A percentile compares a stretch with the other conserved stretches of the same genome.
These are phyloP conservation scores for Trichomalopsis sarcophagae DNA, from an alignment of 1,140 invertebrate genomes.

Conservation along the genomic window DNA sequence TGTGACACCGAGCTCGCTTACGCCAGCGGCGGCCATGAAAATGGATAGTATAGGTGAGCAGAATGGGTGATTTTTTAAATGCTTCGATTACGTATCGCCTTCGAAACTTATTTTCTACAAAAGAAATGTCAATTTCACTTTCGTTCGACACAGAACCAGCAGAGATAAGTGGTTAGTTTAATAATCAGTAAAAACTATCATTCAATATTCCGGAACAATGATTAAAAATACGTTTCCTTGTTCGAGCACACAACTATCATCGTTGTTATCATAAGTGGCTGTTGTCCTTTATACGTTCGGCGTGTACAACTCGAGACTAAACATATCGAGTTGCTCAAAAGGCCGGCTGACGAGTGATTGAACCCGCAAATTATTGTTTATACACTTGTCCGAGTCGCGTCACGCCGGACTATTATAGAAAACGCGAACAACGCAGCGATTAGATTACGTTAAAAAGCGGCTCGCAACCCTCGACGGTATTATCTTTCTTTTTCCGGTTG, in stretches of 20 bases:
- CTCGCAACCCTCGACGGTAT: slow-evolving; percentile 3
- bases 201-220: background rate
- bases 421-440: slow-evolving; percentile 3
- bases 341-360: slow-evolving; percentile 61
- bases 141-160: background rate
- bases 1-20: too few species aligned
- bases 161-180: too few species aligned
- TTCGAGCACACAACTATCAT: too few species aligned
- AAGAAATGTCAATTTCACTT: background rate
- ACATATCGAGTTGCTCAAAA: slow-evolving; percentile 67
- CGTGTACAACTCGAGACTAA: slow-evolving; percentile 57
- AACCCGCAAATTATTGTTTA: background rate
- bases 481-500: slow-evolving; percentile 49
- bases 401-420: background rate
- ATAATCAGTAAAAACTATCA: too few species aligned
- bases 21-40: too few species aligned
- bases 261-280: too few species aligned
- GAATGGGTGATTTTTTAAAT: too few species aligned
- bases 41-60: too few species aligned
- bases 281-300: background rate
- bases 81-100: too few species aligned
- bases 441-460: slow-evolving; percentile 30
- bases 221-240: slow-evolving; percentile 17
- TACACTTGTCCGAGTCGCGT: background rate
- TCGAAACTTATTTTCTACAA: background rate